Base-by-base conservation (phyloP, 2,888 invertebrate species). In the Scotopteryx bipunctaria region DNA sequence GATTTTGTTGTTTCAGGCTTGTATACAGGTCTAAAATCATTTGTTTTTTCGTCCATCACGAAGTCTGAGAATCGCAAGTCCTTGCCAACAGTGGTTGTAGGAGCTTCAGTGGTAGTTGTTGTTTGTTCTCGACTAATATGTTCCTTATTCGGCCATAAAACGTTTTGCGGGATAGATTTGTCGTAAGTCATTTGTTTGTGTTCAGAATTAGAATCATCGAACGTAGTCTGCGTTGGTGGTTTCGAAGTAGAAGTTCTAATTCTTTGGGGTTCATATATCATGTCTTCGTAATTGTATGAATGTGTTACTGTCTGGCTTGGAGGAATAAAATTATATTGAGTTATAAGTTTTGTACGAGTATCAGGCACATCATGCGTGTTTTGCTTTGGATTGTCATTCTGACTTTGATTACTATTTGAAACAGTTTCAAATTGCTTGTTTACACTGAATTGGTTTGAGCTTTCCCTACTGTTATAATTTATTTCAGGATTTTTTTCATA, bases 281-380 rank as follows among this genome's bases (percentile, higher is more conserved):
- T 65, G 15, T 74, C 71, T 45, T 81, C 80, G 54, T 81, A 81
- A 62, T 82, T 76, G 48, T 84, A 83, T 2, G 74, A 73, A 57
- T 83, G 77, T 2, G 83, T 81, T 29, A 81, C 71, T 5, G 69
- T 69, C 71, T 80, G 78, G 56, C 72, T 82, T 9, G 71, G 75
- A 41, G 79, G 79, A 48, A 73, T 55, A 56, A 81, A 78, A 55
- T 75, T 68, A 40, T 78, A 61, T 33, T 75, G 76, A 14, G 75
- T 82, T n/a, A 81, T 70, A 49, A 81, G 57, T 61, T 76, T 78
- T 25, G 75, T 54, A 15, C 67, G 64, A 33, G 62, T 40, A 25
- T 66, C 64, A 21, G 55, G 48, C 37, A 50, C 44, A 31, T 56
- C 15, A 57, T 55, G 38, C 55, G 43, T 19, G 35, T 55, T 48